Evolutionary conservation across 2,797 vertebrate genomes (phyloP), one percentile per base, ranked within the genome.

Genomic region (Gymnopithys bicolor): DNA sequence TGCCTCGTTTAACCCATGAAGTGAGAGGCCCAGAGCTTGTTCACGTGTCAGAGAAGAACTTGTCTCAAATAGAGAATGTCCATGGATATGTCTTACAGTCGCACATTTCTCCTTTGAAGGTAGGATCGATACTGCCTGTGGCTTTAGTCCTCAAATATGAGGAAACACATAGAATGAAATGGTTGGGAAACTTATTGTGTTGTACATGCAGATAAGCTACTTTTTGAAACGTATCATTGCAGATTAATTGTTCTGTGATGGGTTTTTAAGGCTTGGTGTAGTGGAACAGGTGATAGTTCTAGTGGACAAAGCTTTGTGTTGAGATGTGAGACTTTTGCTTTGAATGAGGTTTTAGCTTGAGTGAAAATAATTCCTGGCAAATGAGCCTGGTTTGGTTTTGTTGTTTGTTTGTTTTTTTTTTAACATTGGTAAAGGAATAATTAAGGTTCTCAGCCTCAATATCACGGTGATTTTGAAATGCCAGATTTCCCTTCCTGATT

Each of bases 41-140:
- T 93, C 99, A 99, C 2, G 98, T 99, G 66, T 99, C 99, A 3
- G 99, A 99, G 97, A 99, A 99, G 98, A 99, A 99, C 96, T 97
- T 99, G 60, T 99, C 99, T 24, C 99, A 99, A 96, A 99, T 99
- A 87, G 99, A 99, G 97, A 99, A 99, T 76, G 99, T 99, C 84
- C 99, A 99, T 22, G 99, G 99, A 97, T 99, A 99, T 5, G 99
- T 99, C 93, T 98, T 99, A 55, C 99, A 99, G 97, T 98, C 99
- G 1, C 99, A 99, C 97, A 99, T 99, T 97, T 99, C 99, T 91
- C 99, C 99, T 92, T 97, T 99, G 96, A 99, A 99, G 99, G 99
- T 99, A 93, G 39, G 58, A 91, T 58, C 2, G 0, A 19, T 56
- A 25, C 48, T 90, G 7, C 15, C 39, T 30, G 2, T 25, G 37